Evolutionary conservation across 37 sponge, comb jelly and placozoan species (phyloP).

Genomic region (Cliona cf. orientalis): DNA sequence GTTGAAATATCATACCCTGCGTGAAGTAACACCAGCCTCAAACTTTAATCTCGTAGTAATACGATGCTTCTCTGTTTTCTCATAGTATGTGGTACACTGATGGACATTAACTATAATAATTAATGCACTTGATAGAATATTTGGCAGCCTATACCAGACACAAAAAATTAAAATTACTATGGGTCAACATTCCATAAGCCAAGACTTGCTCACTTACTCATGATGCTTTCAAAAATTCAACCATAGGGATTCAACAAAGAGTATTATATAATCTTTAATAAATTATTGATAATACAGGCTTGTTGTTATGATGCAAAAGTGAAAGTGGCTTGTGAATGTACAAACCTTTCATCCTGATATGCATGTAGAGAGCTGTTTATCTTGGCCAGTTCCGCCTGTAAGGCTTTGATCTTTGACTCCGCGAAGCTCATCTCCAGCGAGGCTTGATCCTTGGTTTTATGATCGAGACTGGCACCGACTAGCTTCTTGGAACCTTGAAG

Average conservation of each 20-base stretch:
- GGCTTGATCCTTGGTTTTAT: conserved; percentile 42
- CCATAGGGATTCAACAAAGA: neutral
- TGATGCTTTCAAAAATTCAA: neutral
- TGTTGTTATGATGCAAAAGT: neutral
- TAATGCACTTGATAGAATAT: too few relatives aligned
- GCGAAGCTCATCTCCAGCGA: conserved; percentile 47
- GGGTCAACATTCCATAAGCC: too few relatives aligned
- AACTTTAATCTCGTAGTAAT: too few relatives aligned
- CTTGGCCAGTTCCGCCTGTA: conserved; percentile 58
- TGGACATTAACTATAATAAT: too few relatives aligned
- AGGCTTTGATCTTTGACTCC: conserved; percentile 59
- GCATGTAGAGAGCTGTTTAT: conserved; percentile 73
- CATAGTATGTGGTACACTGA: too few relatives aligned
- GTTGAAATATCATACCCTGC: too few relatives aligned
- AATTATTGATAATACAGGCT: neutral
- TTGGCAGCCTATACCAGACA: too few relatives aligned
- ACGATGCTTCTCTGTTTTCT: too few relatives aligned
- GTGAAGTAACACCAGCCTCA: too few relatives aligned
- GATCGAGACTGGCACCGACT: conserved; percentile 17
- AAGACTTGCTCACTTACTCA: too few relatives aligned
- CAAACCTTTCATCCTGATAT: conserved; percentile 59
- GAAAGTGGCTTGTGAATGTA: neutral
- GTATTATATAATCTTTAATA: neutral
- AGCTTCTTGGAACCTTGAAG: conserved; percentile 49
- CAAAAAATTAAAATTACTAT: too few relatives aligned